Conservation (phyloP, 1,140 invertebrate genomes). For the Heliconius nattereri region DNA sequence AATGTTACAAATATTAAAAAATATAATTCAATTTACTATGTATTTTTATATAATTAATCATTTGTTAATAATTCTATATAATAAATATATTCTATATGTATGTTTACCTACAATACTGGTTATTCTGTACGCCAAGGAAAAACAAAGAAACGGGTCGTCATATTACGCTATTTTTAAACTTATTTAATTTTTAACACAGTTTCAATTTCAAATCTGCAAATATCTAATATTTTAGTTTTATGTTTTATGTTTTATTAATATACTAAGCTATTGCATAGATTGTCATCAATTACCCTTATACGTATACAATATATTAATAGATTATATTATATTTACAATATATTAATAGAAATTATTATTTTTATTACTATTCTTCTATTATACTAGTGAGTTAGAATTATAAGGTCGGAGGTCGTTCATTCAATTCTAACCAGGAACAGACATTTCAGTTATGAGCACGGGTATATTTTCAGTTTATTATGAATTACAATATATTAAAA, state of each 20-base stretch:
- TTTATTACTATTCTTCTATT: background rate
- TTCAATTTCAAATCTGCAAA: too few species aligned
- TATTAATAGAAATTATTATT: too few species aligned
- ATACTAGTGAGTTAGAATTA: background rate
- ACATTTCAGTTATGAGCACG: too few species aligned
- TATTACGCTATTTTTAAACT: background rate
- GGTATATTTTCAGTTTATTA: too few species aligned
- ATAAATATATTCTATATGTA: background rate
- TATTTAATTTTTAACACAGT: background rate
- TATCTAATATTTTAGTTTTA: too few species aligned
- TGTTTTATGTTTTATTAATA: too few species aligned
- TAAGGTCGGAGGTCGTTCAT: background rate
- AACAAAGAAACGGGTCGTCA: background rate
- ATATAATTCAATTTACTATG: background rate
- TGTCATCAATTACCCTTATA: too few species aligned
- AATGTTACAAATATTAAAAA: too few species aligned
- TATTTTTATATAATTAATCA: background rate
- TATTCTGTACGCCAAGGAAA: background rate
- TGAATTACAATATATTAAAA: too few species aligned
- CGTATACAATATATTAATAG: too few species aligned
- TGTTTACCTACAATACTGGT: background rate
- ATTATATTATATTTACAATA: too few species aligned
- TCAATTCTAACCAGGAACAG: background rate
- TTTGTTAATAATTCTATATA: background rate
- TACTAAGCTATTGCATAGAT: too few species aligned